Base-by-base conservation (phyloP, 2,797 vertebrate genomes). In the Falco columbarius region DNA sequence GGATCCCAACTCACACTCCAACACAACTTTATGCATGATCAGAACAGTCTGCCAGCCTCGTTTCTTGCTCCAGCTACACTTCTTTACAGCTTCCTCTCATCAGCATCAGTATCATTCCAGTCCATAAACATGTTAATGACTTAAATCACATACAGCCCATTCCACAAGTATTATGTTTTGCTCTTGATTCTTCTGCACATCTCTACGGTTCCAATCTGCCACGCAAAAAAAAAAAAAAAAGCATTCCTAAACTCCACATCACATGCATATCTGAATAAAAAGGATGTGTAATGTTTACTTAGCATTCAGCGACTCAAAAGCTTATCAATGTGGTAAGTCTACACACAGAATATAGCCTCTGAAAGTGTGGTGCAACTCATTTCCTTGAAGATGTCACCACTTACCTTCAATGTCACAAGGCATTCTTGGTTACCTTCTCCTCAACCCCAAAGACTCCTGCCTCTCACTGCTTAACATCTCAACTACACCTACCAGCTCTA, bases 111-210 rank as follows among this genome's bases (percentile, higher is more conserved):
- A 58, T 20, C 59, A 54, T 17, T 68, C 34, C 40, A 59, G 34
- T 30, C 15, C 44, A 62, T 62, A 54, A 62, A 54, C 16, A 61
- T 0, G 0, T 14, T 47, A 27, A 3, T 4, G 0, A 56, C 14
- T 63, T 76, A 62, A 62, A 73, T 59, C 9, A 10, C 17, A 55
- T 0, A 0, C 23, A 81, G 14, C 7, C 10, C 46, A 46, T 42
- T 24, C n/a, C 52, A 49, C 10, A 72, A 68, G 15, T 14, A 63
- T 15, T 21, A 72, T 17, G 49, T n/a, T 75, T 90, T 65, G 34
- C 52, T 80, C 29, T 72, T 49, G 12, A n/a, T 55, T 84, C 34
- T 63, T 63, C 63, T 59, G 22, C 38, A 19, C 34, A 63, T 36
- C 22, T 76, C 36, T 56, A 4, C 5, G 5, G 65, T 42, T 94